Percentiles rank a stretch among this genome's conserved stretches.
Conservation (phyloP, 2,113 vertebrate species). For the Grus americana region DNA sequence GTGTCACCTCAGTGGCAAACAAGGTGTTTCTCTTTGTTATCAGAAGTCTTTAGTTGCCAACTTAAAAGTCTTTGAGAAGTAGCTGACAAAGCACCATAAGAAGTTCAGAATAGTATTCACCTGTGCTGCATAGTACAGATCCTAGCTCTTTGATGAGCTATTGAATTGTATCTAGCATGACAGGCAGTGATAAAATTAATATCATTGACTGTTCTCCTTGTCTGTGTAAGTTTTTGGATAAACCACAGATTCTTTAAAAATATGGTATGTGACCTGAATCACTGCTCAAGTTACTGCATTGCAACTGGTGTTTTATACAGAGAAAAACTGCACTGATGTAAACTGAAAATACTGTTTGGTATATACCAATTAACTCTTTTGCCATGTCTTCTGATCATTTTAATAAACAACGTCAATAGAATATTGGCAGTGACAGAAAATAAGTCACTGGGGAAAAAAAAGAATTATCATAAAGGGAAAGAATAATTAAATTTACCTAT, state of each 20-base stretch:
- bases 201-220: not conserved
- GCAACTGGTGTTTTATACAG: not conserved
- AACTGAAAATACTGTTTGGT: not conserved
- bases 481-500: not conserved
- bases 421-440: not conserved
- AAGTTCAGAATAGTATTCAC: not conserved
- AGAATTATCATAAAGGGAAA: not conserved
- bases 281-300: not conserved
- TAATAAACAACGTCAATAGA: not conserved
- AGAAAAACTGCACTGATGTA: not conserved
- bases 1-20: not conserved
- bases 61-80: not conserved
- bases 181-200: constrained; percentile 24
- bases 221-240: not conserved
- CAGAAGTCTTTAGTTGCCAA: not conserved
- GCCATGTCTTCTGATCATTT: not conserved
- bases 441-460: not conserved
- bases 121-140: not conserved
- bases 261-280: not conserved
- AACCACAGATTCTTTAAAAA: constrained; percentile 9
- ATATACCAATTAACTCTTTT: not conserved
- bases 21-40: not conserved
- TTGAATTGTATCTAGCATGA: not conserved
- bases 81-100: not conserved
- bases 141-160: not conserved